Evolutionary conservation across 2,113 vertebrate genomes (phyloP).

Genomic region (Gambusia affinis): DNA sequence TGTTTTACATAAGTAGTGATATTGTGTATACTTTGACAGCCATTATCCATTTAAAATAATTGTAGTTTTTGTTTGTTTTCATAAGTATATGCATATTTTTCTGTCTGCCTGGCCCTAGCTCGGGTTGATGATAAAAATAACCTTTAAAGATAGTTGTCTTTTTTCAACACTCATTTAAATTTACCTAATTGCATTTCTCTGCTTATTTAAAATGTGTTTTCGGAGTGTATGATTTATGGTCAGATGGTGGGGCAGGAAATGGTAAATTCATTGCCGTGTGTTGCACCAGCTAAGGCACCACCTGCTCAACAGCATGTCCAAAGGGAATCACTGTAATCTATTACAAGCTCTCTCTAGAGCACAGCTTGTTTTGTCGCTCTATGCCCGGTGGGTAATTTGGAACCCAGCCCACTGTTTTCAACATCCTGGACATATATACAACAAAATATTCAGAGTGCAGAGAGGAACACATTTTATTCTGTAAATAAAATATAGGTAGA

Average conservation of each 20-base stretch:
- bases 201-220: conserved; percentile 71
- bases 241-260: conserved; percentile 73
- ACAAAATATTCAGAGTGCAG: conserved; percentile 48
- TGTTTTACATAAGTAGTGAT: too few species aligned
- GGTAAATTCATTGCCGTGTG: conserved; percentile 75
- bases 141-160: conserved; percentile 42
- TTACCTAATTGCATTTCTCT: conserved; percentile 66
- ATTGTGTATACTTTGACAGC: not conserved
- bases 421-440: conserved; percentile 57
- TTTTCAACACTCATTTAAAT: conserved; percentile 46
- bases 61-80: not conserved
- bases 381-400: conserved; percentile 77
- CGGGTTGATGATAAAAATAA: conserved; percentile 58
- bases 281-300: conserved; percentile 77
- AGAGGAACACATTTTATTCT: conserved; percentile 10
- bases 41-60: not conserved
- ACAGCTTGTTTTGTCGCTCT: conserved; percentile 75
- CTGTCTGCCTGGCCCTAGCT: conserved; percentile 7
- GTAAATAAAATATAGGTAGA: conserved; percentile 13
- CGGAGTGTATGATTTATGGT: conserved; percentile 72
- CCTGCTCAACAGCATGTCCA: conserved; percentile 80
- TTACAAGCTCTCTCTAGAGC: conserved; percentile 79
- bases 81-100: not conserved
- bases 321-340: conserved; percentile 79
- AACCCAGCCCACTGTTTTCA: conserved; percentile 70